Base-by-base conservation (phyloP, 2,797 vertebrate genomes). In the Manis pentadactyla region DNA sequence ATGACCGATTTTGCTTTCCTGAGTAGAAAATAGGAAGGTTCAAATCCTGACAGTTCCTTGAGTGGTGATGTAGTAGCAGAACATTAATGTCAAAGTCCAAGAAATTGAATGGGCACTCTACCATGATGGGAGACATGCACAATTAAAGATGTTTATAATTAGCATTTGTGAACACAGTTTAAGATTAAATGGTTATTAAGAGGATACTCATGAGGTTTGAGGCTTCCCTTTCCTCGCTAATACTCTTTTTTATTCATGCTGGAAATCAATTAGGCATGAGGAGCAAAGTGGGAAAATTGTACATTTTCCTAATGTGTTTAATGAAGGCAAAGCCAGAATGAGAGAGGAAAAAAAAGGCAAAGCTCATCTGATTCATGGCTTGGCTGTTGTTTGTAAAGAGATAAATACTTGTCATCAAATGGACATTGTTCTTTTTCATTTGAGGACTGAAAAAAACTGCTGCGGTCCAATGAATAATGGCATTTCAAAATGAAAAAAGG, bases 61-160 rank as follows among this genome's bases (percentile, higher is more conserved):
- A 64, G 89, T 93, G 77, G 46, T 93, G 88, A 75, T 49, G 66
- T 92, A 91, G 66, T 68, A 97, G 88, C 81, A 75, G 59, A 79
- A 81, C 61, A 74, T 92, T 93, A 2, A 81, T 95, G 91, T 95
- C 97, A 93, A 98, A 97, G 94, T 77, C 87, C 82, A 97, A 92
- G 85, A 97, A 97, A 97, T 82, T 74, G 77, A 96, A 86, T 64
- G 96, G 96, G 61, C 96, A 96, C 93, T 97, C 94, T 92, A 87
- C 75, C 29, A 0, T 73, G 79, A 79, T 92, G 95, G 12, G 0
- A 25, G 85, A 90, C 88, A 77, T 29, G 27, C 92, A 87, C 31
- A 97, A 96, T 98, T 98, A 97, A 96, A 91, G 78, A 53, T 57
- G 96, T 88, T 94, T 95, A 34, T 97, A 98, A 97, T 98, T 97